Evolutionary conservation across 2,888 invertebrate species (phyloP).

Genomic region (Cantharis nigra): DNA sequence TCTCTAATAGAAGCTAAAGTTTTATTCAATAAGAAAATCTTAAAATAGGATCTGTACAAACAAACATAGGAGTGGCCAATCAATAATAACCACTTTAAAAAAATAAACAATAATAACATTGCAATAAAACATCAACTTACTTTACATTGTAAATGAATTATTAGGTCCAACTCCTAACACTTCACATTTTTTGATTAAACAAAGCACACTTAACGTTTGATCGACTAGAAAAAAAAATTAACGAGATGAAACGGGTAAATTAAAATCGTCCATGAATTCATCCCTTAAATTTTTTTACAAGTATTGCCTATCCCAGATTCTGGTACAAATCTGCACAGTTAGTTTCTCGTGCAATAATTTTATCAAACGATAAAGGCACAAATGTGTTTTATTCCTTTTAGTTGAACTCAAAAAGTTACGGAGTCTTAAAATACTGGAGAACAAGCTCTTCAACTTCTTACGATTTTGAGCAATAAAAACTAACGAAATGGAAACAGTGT

Average conservation of each 20-base stretch:
- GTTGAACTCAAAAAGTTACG: background rate
- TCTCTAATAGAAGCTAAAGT: background rate
- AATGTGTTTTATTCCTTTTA: background rate
- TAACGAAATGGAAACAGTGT: background rate
- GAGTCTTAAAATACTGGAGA: background rate
- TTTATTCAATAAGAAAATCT: background rate
- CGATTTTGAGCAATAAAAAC: background rate
- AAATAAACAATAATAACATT: background rate
- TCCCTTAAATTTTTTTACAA: background rate
- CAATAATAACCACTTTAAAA: background rate
- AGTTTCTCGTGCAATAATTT: background rate
- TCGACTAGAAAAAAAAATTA: background rate
- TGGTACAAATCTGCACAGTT: background rate
- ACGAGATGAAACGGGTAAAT: background rate
- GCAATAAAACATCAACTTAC: background rate
- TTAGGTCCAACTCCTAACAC: background rate
- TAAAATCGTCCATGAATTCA: background rate
- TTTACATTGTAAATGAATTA: background rate
- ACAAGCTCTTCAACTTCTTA: background rate
- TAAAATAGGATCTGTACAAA: background rate
- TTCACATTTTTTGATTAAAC: background rate
- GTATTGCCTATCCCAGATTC: background rate
- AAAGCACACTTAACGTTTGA: background rate
- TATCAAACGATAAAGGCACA: background rate
- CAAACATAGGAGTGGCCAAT: background rate